These are phyloP conservation scores for Bubalus kerabau DNA, from an alignment of 2,113 vertebrate genomes.

Conservation along the genomic window DNA sequence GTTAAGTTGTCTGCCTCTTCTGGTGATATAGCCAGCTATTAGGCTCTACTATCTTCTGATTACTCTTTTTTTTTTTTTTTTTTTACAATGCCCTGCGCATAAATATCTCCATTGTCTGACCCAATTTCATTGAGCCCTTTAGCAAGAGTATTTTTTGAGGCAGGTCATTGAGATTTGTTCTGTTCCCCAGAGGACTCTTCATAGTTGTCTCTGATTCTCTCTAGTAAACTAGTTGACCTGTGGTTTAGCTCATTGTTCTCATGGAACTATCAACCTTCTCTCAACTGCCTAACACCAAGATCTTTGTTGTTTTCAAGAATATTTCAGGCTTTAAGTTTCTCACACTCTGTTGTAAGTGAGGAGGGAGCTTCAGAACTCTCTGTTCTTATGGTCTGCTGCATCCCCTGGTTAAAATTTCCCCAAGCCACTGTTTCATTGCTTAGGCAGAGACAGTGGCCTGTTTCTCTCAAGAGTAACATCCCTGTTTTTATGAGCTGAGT, in stretches of 20 bases:
- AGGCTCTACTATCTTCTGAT: neutral
- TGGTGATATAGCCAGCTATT: neutral
- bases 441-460: neutral
- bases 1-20: neutral
- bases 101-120: neutral
- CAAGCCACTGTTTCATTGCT: neutral
- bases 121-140: neutral
- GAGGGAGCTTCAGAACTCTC: neutral
- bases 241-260: neutral
- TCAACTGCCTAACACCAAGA: neutral
- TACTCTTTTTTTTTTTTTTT: neutral
- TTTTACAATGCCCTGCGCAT: neutral
- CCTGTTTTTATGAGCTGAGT: neutral
- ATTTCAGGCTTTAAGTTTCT: neutral
- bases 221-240: neutral
- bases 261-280: neutral
- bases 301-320: neutral
- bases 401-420: neutral
- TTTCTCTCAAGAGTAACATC: neutral
- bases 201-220: neutral
- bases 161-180: neutral
- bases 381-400: neutral
- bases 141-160: neutral
- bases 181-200: neutral
- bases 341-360: neutral